Evolutionary conservation across 2,113 vertebrate genomes (phyloP).

Genomic region (Sphaerodactylus townsendi): DNA sequence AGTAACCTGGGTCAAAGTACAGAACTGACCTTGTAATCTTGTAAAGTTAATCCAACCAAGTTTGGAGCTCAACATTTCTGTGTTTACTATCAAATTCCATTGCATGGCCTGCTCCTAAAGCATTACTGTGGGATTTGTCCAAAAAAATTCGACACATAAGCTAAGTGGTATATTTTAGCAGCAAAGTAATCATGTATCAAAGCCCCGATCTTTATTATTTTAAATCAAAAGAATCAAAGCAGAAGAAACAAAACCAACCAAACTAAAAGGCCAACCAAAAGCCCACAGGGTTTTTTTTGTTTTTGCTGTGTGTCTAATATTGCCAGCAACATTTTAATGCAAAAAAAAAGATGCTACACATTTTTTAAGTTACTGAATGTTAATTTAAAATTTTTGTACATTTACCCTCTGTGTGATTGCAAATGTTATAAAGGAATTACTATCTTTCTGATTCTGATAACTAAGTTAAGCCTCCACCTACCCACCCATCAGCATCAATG

Average conservation of each 20-base stretch:
- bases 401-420: neutral
- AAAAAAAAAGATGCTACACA: neutral
- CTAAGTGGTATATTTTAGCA: neutral
- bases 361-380: neutral
- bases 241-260: too few species aligned
- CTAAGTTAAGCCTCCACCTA: neutral
- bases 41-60: neutral
- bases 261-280: too few species aligned
- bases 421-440: neutral
- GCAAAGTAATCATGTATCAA: neutral
- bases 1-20: conserved; percentile 6
- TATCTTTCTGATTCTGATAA: neutral
- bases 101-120: neutral
- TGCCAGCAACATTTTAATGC: neutral
- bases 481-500: too few species aligned
- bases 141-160: neutral
- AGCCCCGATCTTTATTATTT: neutral
- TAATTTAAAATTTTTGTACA: neutral
- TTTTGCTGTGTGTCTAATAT: neutral
- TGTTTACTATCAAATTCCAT: neutral
- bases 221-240: neutral
- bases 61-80: conserved; percentile 8
- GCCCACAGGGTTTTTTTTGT: too few species aligned
- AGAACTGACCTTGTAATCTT: conserved; percentile 42
- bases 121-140: neutral